Evolutionary conservation across 2,797 vertebrate species (phyloP).

Genomic region (Clarias pachynema): DNA sequence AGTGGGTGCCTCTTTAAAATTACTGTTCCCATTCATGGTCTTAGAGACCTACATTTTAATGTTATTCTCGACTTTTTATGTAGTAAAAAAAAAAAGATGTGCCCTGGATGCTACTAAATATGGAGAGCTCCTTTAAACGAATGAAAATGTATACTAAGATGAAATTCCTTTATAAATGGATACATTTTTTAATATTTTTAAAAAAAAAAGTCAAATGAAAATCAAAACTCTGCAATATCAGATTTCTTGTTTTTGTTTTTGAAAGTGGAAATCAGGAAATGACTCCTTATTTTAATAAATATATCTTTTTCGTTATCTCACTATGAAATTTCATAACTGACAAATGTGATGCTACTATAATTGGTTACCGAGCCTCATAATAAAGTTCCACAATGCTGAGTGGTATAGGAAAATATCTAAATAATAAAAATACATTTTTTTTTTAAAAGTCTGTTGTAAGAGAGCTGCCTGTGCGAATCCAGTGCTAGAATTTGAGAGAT

Average conservation of each 20-base stretch:
- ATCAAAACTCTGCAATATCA: neutral
- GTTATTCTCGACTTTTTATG: too few relatives aligned
- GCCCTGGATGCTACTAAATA: neutral
- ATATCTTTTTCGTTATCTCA: neutral
- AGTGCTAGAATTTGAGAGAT: too few relatives aligned
- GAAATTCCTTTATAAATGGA: neutral
- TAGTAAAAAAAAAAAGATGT: neutral
- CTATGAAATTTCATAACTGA: neutral
- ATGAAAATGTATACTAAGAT: too few relatives aligned
- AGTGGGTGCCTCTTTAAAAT: neutral
- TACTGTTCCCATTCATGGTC: neutral
- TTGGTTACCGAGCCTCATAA: neutral
- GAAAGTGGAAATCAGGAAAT: conserved; percentile 1
- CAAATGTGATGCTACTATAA: neutral
- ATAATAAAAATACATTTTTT: too few relatives aligned
- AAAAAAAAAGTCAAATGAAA: neutral
- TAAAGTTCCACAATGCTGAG: neutral
- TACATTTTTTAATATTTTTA: too few relatives aligned
- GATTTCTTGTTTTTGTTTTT: too few relatives aligned
- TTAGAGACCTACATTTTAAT: neutral
- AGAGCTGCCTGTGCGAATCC: too few relatives aligned
- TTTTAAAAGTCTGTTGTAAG: too few relatives aligned
- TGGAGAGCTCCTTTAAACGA: neutral
- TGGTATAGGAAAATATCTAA: too few relatives aligned
- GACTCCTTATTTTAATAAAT: neutral